Evolutionary conservation across 1,140 invertebrate genomes (phyloP), one percentile per base, ranked within the genome.

Genomic region (Macrobrachium nipponense): DNA sequence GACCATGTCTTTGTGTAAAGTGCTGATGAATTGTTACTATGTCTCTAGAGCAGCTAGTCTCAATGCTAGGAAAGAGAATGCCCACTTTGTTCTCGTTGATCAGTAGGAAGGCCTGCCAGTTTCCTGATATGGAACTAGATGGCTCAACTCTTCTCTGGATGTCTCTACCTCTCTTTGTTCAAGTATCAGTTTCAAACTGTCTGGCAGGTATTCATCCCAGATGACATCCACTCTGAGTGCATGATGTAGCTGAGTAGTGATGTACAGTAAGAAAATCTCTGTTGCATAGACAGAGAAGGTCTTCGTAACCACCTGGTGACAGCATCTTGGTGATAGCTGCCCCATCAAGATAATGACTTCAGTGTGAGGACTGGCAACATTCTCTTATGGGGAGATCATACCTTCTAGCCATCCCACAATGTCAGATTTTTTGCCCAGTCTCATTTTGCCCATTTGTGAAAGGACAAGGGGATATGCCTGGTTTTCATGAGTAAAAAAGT

Each of bases 401-500:
- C 77, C 70, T 36, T 75, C 68, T 66, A 73, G n/a, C 44, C 51
- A 77, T 18, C 20, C n/a, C 18, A 73, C 3, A 20, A 80, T 43
- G 43, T 80, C 84, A 23, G 68, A 73, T 44, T 80, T 80, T 12
- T 20, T 80, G 36, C 77, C 70, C 8, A 23, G 64, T 73, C 79
- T 61, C n/a, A 75, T 14, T 18, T 75, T 82, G 8, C 68, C 81
- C 14, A 70, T 58, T 14, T 72, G 18, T 60, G 81, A 82, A 44
- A 73, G 43, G 18, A 70, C 36, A 59, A 51, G 68, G 2, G 81
- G 2, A 61, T 20, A 72, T 51, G 44, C 81, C 60, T 82, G 81
- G 51, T 75, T 82, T 60, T 82, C 66, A n/a, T n/a, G 36, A 73
- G 68, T 62, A 73, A 82, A 20, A 20, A 73, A 82, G 7, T 82